Base-by-base conservation (phyloP, 2,797 vertebrate genomes). In the Bradypodion ventrale region DNA sequence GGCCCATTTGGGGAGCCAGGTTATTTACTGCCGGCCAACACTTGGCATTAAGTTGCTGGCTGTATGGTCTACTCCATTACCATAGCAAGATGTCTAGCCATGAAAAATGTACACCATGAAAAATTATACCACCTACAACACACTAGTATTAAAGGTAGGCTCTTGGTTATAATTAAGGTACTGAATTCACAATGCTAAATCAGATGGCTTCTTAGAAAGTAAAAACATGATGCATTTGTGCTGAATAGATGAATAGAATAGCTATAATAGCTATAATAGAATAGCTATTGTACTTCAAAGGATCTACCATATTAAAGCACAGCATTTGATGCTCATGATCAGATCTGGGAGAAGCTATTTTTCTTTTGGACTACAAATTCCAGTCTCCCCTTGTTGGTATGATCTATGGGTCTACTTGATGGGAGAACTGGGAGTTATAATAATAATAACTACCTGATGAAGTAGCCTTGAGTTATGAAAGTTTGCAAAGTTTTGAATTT, bases 271-370 rank as follows among this genome's bases (percentile, higher is more conserved):
- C n/a, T n/a, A n/a, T n/a, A n/a, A n/a, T n/a, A n/a, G n/a, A n/a
- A n/a, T n/a, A n/a, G n/a, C n/a, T n/a, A n/a, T n/a, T n/a, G 4
- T 1, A 75, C 10, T 16, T 9, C 1, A 1, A 49, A 23, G 49
- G 16, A 44, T 6, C 7, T 63, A 29, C 46, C 29, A 74, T 74
- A 42, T 44, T 49, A 9, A 49, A 4, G 35, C 4, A 15, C 19
- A 66, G 5, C n/a, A 35, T n/a, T 66, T 44, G 37, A 76, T 59
- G 52, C 35, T 56, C 35, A 35, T 4, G 23, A 40, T 13, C 3
- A 42, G 37, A 42, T 37, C 37, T 42, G 23, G 40, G 40, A 27
- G 12, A 42, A 40, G 25, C 25, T 70, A 10, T 23, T 70, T 40
- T 56, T 56, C 52, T 21, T 56, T 56, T 8, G 10, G 15, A 25